Evolutionary conservation across 2,888 invertebrate genomes (phyloP), one percentile per base, ranked within the genome.

Genomic region (Cephus rjabovi): DNA sequence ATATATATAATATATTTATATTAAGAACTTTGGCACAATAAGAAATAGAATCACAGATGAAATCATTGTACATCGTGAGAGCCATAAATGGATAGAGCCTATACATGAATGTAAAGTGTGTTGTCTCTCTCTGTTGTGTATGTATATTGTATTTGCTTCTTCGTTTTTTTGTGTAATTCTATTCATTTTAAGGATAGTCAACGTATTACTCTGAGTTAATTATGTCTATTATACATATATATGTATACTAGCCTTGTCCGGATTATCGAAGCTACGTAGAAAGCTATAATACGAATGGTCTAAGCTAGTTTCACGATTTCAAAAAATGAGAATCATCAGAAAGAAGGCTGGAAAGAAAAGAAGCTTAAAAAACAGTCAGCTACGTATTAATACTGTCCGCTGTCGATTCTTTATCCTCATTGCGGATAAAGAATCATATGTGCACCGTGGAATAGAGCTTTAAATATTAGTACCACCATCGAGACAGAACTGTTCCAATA

Each of bases 11-110:
- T 83, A 78, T 81, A 82, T 85, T 84, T 87, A 85, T 87, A 84
- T 86, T 83, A 86, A 83, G 86, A 88, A 87, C 87, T 88, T 90
- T 90, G 90, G 90, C 90, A 90, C 90, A 87, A 88, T 89, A 87
- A 90, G 90, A 90, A 89, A 89, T 88, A 89, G 87, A 90, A 90
- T 90, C 90, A 90, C 90, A 90, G 88, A 85, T 86, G 84, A 90
- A 90, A 90, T 87, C 90, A 90, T 89, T 90, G 90, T 90, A 90
- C 88, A 89, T 89, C 82, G 86, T 85, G 87, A 89, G 85, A 85
- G 84, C 86, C 80, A 81, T 81, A 83, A 80, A 83, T 84, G 79
- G 69, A 79, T 81, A 80, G 35, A 75, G 74, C 76, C 74, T 76
- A 34, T 71, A 71, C 34, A 4, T 71, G 15, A 71, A 71, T 71